Conservation (phyloP, 2,113 vertebrate genomes). For the Chamaea fasciata region DNA sequence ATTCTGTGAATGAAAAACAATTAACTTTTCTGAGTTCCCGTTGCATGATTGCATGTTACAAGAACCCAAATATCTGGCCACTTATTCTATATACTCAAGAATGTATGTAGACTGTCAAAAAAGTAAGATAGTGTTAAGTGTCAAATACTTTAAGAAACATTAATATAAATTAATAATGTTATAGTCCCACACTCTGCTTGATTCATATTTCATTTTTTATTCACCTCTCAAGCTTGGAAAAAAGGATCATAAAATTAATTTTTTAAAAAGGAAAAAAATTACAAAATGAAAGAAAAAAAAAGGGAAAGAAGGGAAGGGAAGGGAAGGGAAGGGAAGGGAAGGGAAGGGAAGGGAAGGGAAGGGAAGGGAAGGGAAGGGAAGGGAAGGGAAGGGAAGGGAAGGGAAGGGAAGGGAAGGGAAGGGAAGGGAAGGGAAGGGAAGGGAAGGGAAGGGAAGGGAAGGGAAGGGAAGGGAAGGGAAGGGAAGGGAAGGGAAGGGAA, state of each 20-base stretch:
- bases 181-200: background rate
- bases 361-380: background rate
- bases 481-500: no score
- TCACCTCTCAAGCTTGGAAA: background rate
- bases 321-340: background rate
- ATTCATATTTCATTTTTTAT: background rate
- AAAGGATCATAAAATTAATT: background rate
- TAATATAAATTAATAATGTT: background rate
- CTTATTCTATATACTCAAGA: background rate
- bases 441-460: background rate
- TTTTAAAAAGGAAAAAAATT: background rate
- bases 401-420: background rate
- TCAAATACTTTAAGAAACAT: background rate
- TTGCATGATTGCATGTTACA: background rate
- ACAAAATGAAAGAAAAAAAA: background rate
- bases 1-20: background rate
- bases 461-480: background rate
- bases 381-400: background rate
- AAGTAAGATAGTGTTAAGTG: background rate
- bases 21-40: background rate
- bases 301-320: no score
- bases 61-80: background rate
- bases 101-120: background rate
- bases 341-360: background rate
- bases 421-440: no score